phyloP scores from a whole-genome alignment of 2,113 vertebrate species.

The Hystrix brachyura region DNA sequence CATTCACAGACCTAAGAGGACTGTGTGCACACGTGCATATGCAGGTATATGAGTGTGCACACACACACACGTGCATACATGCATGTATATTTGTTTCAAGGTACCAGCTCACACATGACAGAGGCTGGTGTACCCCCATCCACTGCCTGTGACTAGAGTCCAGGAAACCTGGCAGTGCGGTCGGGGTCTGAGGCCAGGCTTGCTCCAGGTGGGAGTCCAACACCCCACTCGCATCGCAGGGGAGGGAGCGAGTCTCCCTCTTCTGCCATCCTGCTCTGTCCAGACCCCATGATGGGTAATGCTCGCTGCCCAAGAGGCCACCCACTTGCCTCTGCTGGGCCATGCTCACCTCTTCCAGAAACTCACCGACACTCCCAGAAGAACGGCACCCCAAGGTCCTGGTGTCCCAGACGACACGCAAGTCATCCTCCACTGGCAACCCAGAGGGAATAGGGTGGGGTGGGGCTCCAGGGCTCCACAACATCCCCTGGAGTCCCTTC shows the following conservation, averaged over 20 bases:
- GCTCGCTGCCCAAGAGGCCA: not conserved
- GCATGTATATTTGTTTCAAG: not conserved
- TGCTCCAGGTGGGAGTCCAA: too few species aligned
- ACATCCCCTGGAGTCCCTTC: too few species aligned
- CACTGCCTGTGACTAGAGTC: not conserved
- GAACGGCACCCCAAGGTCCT: not conserved
- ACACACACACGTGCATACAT: rapidly evolving
- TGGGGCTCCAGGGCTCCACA: not conserved
- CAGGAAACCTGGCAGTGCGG: not conserved
- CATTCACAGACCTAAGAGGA: not conserved
- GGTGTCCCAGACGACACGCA: not conserved
- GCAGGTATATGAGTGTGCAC: not conserved
- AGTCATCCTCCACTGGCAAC: not conserved
- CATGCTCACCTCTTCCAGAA: not conserved
- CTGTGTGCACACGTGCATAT: not conserved
- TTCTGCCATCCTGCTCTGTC: not conserved
- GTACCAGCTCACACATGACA: not conserved
- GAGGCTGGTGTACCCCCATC: not conserved
- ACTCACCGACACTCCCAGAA: not conserved
- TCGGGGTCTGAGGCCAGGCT: not conserved
- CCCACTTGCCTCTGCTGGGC: not conserved
- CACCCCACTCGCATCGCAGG: not conserved
- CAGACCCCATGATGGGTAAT: not conserved
- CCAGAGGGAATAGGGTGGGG: not conserved
- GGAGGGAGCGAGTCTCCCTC: not conserved